Evolutionary conservation across 2,113 vertebrate species (phyloP), one percentile per base, ranked within the genome.

Genomic region (Nothobranchius furzeri): DNA sequence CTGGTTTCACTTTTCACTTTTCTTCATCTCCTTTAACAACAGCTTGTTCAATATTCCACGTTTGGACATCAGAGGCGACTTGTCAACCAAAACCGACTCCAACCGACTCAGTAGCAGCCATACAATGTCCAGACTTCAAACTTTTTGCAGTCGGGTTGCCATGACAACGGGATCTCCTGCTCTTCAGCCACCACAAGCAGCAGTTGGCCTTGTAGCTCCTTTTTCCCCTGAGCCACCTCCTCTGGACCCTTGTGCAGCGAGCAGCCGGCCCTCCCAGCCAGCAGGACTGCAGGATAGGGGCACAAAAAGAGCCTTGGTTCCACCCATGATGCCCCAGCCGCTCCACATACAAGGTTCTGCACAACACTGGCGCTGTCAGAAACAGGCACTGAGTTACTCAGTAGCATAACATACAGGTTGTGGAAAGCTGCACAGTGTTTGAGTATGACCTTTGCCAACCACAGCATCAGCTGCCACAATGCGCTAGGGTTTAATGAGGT

Each of bases 11-110:
- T 61, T 66, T 67, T 25, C 58, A 13, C 72, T 61, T 37, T 70
- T 20, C 73, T 62, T 81, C 35, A 11, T 52, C 13, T 40, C 73
- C 56, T 80, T 74, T 84, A 87, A 58, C 63, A 69, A 72, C 79
- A 98, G 96, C 68, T 93, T 97, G 89, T 96, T 97, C 75, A 87
- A 82, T 64, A 84, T 75, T 59, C 85, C 83, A 67, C 43, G 56
- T 66, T 59, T 46, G 35, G 79, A 68, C 63, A 58, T 45, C 50
- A 64, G 70, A 78, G 72, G 70, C 67, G 69, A 89, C 78, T 80
- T 53, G 48, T 82, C 83, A 63, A 81, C 78, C 25, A 70, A 82
- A 14, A 3, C 82, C 83, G 83, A 86, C 74, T 62, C 88, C 60
- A 82, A 73, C 43, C 56, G 63, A 68, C 63, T 62, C 76, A 53